A percentile compares a stretch with the other conserved stretches of the same genome.
Evolutionary conservation across 2,797 vertebrate species (phyloP).

Genomic region (Clarias platycephalus): DNA sequence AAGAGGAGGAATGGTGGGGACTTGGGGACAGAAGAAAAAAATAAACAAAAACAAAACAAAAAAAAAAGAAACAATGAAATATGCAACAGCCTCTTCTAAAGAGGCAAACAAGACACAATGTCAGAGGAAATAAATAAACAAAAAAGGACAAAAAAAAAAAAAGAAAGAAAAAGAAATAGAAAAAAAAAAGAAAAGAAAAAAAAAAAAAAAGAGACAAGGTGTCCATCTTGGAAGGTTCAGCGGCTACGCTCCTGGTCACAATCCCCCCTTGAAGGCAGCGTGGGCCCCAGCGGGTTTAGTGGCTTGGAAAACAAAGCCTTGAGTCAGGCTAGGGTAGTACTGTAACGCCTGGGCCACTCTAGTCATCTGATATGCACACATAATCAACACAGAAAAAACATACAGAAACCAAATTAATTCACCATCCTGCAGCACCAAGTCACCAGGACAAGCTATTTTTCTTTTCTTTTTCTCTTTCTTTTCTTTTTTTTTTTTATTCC

Average conservation of each 20-base stretch:
- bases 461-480: constrained; percentile 55
- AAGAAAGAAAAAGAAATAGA: constrained; percentile 73
- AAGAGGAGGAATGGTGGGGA: constrained; percentile 61
- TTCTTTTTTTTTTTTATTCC: constrained; percentile 59
- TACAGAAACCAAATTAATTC: constrained; percentile 99
- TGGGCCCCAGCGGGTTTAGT: constrained; percentile 96
- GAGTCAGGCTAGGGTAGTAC: constrained; percentile 99
- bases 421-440: constrained; percentile 90
- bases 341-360: constrained; percentile 99
- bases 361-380: constrained; percentile 99
- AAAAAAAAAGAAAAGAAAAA: constrained; percentile 72
- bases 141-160: constrained; percentile 78
- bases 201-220: constrained; percentile 94
- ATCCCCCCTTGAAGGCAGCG: constrained; percentile 97
- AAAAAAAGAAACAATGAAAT: constrained; percentile 70
- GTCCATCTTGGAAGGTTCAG: constrained; percentile 95
- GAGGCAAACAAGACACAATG: constrained; percentile 87
- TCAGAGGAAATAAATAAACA: constrained; percentile 75
- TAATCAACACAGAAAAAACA: constrained; percentile 99
- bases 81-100: constrained; percentile 67
- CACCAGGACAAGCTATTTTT: constrained; percentile 78
- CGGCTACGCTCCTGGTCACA: constrained; percentile 96
- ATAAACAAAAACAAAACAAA: constrained; percentile 71
- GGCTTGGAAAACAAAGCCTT: constrained; percentile 99
- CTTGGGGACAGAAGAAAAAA: constrained; percentile 70